Evolutionary conservation across 2,113 vertebrate genomes (phyloP), one percentile per base, ranked within the genome.

Genomic region (Zosterops japonicus): DNA sequence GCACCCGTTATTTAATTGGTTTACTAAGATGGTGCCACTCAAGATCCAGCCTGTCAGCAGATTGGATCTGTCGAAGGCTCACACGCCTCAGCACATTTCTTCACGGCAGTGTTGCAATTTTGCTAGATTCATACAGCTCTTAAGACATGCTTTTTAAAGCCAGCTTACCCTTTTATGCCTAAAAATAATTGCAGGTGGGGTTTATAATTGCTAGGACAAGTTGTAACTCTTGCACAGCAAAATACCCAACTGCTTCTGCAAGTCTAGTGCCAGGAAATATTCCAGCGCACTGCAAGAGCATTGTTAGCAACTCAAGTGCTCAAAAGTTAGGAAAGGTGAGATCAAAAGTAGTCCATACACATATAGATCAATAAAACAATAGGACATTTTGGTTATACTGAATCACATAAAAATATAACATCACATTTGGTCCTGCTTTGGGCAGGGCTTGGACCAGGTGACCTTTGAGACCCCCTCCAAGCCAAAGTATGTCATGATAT

Each of bases 101-200:
- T 92, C 77, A 36, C 56, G 83, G 85, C 90, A 87, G 22, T 89
- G 83, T 90, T 95, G 94, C 80, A 95, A 93, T 72, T 95, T 87
- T 93, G 52, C 21, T 89, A 53, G 65, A 86, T 90, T 93, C 49
- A 75, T 86, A 57, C 28, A 76, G 56, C 75, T 90, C 82, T 83
- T 88, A 86, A 87, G 63, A 93, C 63, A 76, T n/a, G 28, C 25
- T 86, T 91, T 95, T 95, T 86, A 85, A 93, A 93, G 18, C 33
- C 75, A 83, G 76, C 65, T 87, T 94, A 80, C 72, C 41, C 63
- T 91, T 84, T 96, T 94, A 87, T 90, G 89, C 86, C 81, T 91
- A 91, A 94, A 96, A 94, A 93, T 94, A 97, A 96, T 95, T 96
- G 52, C 89, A 95, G 95, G 91, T 91, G 95, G 82, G 72, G 91